Base-by-base conservation (phyloP, 2,888 invertebrate genomes). In the Deilephila porcellus region DNA sequence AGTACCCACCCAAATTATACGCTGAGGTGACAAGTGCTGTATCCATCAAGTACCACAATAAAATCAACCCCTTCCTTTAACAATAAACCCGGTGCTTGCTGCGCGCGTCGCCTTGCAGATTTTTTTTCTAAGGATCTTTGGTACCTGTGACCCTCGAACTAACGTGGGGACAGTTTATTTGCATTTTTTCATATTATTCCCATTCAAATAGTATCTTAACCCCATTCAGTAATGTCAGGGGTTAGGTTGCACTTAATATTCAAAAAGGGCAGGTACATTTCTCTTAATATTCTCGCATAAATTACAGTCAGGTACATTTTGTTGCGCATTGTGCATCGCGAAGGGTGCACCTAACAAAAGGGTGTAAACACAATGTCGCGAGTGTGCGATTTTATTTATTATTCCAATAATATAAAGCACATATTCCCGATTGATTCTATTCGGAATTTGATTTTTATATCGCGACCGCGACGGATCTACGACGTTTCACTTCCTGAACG, bases 211-310 rank as follows among this genome's bases (percentile, higher is more conserved):
- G 94, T 94, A 94, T 94, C 94, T 94, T 92, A 95, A 93, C 93
- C 93, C 94, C 86, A 93, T 94, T 93, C 90, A 93, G 85, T 92
- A 93, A 95, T 93, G 94, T 93, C 92, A 94, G 95, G 95, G 95
- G 95, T 95, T 94, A 95, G 91, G 94, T 95, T 95, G 92, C 94
- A 95, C 94, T 95, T 94, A 95, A 94, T 94, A 95, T 95, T 94
- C 94, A 92, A 91, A 91, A 92, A 95, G 94, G 95, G 95, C 95
- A 95, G 95, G 95, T 95, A 95, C 95, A 93, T 94, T 94, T 93
- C 92, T 92, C 91, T 92, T 93, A 94, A 94, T 93, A 94, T 92
- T 94, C 92, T 93, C 93, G 95, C 94, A 95, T 95, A 95, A 95
- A 95, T 95, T 95, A 95, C 90, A 94, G 93, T 94, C 95, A 95